Evolutionary conservation across 2,888 invertebrate genomes (phyloP), one percentile per base, ranked within the genome.

Genomic region (Euclidia mi): DNA sequence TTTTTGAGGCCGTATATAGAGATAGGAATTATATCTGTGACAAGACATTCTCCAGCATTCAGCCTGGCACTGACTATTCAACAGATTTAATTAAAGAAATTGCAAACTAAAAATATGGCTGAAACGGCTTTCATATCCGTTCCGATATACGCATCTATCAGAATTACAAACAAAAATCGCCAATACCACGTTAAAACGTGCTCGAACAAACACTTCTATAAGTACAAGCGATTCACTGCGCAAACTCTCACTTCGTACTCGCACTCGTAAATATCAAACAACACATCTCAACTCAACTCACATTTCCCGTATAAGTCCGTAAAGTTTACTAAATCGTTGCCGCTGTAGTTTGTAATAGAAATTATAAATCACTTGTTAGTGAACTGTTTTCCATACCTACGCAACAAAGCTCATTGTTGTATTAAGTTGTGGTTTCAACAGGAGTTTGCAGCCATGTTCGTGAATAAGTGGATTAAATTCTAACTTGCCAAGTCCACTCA

Each of bases 401-500:
- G 65, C 73, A 76, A 81, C 79, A 82, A 85, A 88, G 85, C 88
- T 87, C 78, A 83, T 87, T 88, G 86, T 85, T 82, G 82, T 84
- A 81, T 83, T 82, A 85, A 87, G 81, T 85, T 85, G 90, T 67
- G 84, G 84, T 85, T 81, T 79, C 76, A 79, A 60, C 76, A 76
- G 65, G 76, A 80, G 78, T 82, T 78, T 63, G 65, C 78, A 73
- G 70, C 65, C 83, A 82, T 88, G 88, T 82, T 83, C 79, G 65
- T 78, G 86, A 90, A 87, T 89, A 87, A 89, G 83, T 87, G 85
- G 87, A 91, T 91, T 91, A 89, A 81, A 82, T 85, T 79, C 79
- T 76, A 81, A 81, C 76, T 79, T 74, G 51, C 76, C 72, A 78
- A 67, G 58, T 69, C 67, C 62, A 67, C 48, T 56, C 55, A 56